phyloP scores from a whole-genome alignment of 1,140 invertebrate species.

The Laodelphax striatellus region DNA sequence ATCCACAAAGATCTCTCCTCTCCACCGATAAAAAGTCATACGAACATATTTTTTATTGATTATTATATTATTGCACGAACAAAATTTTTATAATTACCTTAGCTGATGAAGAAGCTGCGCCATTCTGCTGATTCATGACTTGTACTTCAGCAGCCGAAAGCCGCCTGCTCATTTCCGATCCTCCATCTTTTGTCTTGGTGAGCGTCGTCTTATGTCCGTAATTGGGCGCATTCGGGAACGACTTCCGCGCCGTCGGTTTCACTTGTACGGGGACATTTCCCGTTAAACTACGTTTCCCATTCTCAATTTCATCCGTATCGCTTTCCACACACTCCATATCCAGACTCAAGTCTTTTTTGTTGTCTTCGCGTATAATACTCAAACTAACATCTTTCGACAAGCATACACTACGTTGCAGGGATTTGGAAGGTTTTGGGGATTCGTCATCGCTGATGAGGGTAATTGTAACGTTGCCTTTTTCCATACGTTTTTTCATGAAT shows the following conservation, averaged over 20 bases:
- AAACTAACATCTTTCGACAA: slow-evolving; percentile 17
- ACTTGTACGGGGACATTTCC: neutral
- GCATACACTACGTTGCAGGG: slow-evolving; percentile 12
- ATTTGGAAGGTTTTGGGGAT: neutral
- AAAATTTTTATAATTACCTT: too few species aligned
- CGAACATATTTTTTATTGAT: too few species aligned
- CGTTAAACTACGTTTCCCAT: neutral
- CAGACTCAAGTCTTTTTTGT: neutral
- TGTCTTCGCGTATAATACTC: slow-evolving; percentile 10
- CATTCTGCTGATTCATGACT: too few species aligned
- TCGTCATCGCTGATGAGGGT: neutral
- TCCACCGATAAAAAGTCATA: too few species aligned
- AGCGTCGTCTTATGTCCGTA: neutral
- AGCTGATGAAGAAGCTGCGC: too few species aligned
- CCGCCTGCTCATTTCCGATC: too few species aligned
- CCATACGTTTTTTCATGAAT: neutral
- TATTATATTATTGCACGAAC: too few species aligned
- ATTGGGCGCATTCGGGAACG: slow-evolving; percentile 12
- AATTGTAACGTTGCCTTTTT: slow-evolving; percentile 2
- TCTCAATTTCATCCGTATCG: slow-evolving; percentile 1
- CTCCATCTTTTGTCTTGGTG: too few species aligned
- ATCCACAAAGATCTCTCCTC: too few species aligned
- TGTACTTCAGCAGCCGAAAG: too few species aligned
- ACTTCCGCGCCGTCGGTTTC: slow-evolving; percentile 16
- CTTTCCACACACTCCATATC: slow-evolving; percentile 7